A percentile compares a stretch with the other conserved stretches of the same genome.
These are phyloP conservation scores for Drosophila helvetica DNA, from an alignment of 2,888 invertebrate species.

Conservation along the genomic window DNA sequence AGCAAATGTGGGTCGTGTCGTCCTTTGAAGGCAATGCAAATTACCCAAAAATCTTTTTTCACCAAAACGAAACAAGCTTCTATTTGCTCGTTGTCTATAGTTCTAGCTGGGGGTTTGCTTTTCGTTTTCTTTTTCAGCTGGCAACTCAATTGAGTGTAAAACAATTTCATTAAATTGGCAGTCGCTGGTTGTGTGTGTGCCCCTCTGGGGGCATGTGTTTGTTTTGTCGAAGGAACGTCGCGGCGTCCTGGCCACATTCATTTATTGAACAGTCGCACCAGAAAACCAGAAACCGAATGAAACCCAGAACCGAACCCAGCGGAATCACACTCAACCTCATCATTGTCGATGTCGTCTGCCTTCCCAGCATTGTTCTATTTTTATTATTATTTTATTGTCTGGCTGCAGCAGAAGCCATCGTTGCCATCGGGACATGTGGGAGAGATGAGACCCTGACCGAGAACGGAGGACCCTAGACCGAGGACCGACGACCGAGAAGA, in stretches of 20 bases:
- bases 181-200: conserved; percentile 9
- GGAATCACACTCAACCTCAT: conserved; percentile 26
- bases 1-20: conserved; percentile 26
- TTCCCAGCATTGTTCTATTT: conserved; percentile 60
- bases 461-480: neutral
- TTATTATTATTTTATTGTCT: conserved; percentile 78
- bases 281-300: neutral
- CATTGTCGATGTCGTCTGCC: conserved; percentile 47
- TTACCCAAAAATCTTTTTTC: conserved; percentile 39
- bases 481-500: conserved; percentile 5
- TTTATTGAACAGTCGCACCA: conserved; percentile 47
- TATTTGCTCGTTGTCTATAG: conserved; percentile 24
- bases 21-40: conserved; percentile 40
- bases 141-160: conserved; percentile 82
- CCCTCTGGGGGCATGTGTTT: conserved; percentile 16
- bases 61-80: conserved; percentile 22
- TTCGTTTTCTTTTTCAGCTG: conserved; percentile 62
- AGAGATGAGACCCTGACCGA: conserved; percentile 1
- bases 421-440: conserved; percentile 13
- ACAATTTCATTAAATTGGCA: conserved; percentile 76
- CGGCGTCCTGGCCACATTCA: conserved; percentile 42
- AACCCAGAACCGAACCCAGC: conserved; percentile 13
- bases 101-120: conserved; percentile 15
- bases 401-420: conserved; percentile 38
- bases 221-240: conserved; percentile 12